phyloP scores from a whole-genome alignment of 92 coral and sea anemone species.

The Pocillopora meandrina region DNA sequence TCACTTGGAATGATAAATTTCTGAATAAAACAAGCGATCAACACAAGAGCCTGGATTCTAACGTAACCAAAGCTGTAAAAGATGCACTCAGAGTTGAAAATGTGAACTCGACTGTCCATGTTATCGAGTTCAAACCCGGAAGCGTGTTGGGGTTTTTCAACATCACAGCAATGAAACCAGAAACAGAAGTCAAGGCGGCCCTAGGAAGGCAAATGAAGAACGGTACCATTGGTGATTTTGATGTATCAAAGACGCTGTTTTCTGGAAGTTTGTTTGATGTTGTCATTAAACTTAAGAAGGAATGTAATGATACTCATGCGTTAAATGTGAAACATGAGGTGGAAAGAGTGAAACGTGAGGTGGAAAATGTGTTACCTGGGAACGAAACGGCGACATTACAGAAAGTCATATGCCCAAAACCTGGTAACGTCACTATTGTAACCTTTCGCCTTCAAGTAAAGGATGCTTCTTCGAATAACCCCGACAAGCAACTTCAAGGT shows the following conservation, averaged over 20 bases:
- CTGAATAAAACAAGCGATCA: not conserved
- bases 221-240: slow-evolving; percentile 7
- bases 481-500: slow-evolving; percentile 19
- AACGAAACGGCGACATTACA: slow-evolving; percentile 26
- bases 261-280: slow-evolving; percentile 38
- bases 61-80: slow-evolving; percentile 10
- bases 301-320: slow-evolving; percentile 4
- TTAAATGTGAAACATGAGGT: slow-evolving; percentile 4
- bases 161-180: not conserved
- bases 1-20: slow-evolving; percentile 22
- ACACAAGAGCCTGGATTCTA: not conserved
- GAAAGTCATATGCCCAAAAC: slow-evolving; percentile 14
- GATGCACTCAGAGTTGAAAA: not conserved
- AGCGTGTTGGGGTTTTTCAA: slow-evolving; percentile 36
- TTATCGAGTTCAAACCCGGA: slow-evolving; percentile 36
- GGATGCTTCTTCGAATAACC: not conserved
- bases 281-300: slow-evolving; percentile 1
- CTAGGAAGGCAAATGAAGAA: slow-evolving; percentile 1
- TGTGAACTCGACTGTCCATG: not conserved
- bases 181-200: not conserved
- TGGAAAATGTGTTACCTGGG: not conserved
- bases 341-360: not conserved
- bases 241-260: slow-evolving; percentile 21
- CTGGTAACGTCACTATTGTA: slow-evolving; percentile 28
- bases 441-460: slow-evolving; percentile 21